Evolutionary conservation across 1,140 invertebrate genomes (phyloP).

Genomic region (Cryptotermes secundus): DNA sequence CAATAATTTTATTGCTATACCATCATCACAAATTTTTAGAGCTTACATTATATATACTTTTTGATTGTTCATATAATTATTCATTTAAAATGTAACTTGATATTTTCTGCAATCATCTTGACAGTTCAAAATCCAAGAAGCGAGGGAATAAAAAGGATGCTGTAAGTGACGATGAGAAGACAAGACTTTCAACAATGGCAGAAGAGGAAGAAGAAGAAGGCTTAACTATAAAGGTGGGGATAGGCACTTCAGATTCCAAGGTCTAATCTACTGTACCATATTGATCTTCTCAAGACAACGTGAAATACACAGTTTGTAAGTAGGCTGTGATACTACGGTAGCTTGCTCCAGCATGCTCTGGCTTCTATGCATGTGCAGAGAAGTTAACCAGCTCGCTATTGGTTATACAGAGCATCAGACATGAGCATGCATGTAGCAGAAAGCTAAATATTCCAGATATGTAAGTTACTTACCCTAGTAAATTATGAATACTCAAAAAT

Average conservation of each 20-base stretch:
- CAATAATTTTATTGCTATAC: too few species aligned
- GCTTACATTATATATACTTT: too few species aligned
- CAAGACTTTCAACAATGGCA: slow-evolving; percentile 58
- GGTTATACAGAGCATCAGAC: background rate
- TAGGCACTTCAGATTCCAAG: slow-evolving; percentile 29
- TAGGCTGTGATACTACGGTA: background rate
- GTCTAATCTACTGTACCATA: slow-evolving; percentile 29
- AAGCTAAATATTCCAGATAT: background rate
- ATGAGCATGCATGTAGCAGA: background rate
- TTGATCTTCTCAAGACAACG: slow-evolving; percentile 19
- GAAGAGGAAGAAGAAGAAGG: slow-evolving; percentile 54
- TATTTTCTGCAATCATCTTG: slow-evolving; percentile 29
- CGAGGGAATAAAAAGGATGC: slow-evolving; percentile 57
- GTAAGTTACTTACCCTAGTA: background rate
- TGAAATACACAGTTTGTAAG: slow-evolving; percentile 19
- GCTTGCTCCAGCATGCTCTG: slow-evolving; percentile 6
- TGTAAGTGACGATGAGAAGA: slow-evolving; percentile 54
- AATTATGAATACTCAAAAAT: background rate
- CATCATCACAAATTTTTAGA: too few species aligned
- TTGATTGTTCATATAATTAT: too few species aligned
- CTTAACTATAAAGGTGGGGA: slow-evolving; percentile 32
- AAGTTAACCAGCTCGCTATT: background rate
- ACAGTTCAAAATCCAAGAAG: slow-evolving; percentile 48
- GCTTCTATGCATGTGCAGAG: slow-evolving; percentile 22
- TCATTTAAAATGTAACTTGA: too few species aligned